Evolutionary conservation across 2,888 invertebrate species (phyloP).

Genomic region (Thymelicus sylvestris): DNA sequence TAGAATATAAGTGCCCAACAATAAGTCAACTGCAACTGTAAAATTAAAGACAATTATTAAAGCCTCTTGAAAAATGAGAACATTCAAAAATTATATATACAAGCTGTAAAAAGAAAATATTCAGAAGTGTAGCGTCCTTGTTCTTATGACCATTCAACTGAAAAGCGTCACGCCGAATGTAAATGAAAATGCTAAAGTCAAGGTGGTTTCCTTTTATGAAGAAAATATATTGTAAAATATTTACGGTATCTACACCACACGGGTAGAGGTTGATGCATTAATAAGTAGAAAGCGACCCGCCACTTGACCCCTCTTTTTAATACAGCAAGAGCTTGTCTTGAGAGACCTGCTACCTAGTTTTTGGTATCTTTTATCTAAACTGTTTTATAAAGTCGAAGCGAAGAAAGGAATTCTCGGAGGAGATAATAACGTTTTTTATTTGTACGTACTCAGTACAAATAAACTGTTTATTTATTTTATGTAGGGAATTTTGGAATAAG

Average conservation of each 20-base stretch:
- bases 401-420: conserved; percentile 19
- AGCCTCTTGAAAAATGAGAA: background rate
- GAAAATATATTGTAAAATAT: conserved; percentile 33
- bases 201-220: conserved; percentile 24
- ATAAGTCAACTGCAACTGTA: no score
- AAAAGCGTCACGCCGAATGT: conserved; percentile 20
- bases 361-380: conserved; percentile 37
- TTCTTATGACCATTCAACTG: conserved; percentile 19
- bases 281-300: conserved; percentile 44
- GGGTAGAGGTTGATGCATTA: conserved; percentile 43
- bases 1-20: no score
- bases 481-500: background rate
- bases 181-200: conserved; percentile 34
- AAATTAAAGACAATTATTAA: no score
- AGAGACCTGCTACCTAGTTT: conserved; percentile 39
- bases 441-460: background rate
- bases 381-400: conserved; percentile 30
- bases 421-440: background rate
- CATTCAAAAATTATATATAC: background rate
- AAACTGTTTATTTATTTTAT: background rate
- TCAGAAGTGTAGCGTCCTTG: conserved; percentile 20
- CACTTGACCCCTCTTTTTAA: conserved; percentile 41
- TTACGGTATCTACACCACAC: conserved; percentile 32
- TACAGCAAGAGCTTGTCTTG: conserved; percentile 41
- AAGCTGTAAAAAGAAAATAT: conserved; percentile 3